Percentiles rank a stretch among this genome's conserved stretches.
Conservation (phyloP, 2,113 vertebrate genomes). For the Chaenogobius annularis region DNA sequence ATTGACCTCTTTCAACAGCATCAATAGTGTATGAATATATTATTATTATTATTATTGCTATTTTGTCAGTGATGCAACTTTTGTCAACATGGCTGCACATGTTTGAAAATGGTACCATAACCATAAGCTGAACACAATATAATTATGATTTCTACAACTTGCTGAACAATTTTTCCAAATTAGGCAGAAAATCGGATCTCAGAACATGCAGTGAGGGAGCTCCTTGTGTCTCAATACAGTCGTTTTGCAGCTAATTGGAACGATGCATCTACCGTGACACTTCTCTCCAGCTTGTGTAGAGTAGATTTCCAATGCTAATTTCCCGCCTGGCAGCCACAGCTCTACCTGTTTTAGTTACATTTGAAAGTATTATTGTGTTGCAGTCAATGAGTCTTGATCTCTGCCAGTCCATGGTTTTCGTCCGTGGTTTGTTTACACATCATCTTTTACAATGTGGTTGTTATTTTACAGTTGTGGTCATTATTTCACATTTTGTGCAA, state of each 20-base stretch:
- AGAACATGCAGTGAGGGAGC: slow-evolving; percentile 4
- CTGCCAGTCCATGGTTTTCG: slow-evolving; percentile 1
- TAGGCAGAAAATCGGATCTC: neutral
- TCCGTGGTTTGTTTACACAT: neutral
- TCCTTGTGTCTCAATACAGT: slow-evolving; percentile 16
- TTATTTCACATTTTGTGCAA: neutral
- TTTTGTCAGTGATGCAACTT: too few relatives aligned
- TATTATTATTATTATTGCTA: too few relatives aligned
- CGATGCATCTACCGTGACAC: slow-evolving; percentile 33
- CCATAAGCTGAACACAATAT: neutral
- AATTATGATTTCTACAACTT: slow-evolving; percentile 13
- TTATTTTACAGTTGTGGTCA: neutral
- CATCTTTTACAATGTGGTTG: neutral
- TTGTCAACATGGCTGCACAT: too few relatives aligned
- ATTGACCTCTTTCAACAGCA: too few relatives aligned
- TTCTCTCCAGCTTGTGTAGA: slow-evolving; percentile 36
- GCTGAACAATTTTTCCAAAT: slow-evolving; percentile 10
- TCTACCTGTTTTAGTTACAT: slow-evolving; percentile 1
- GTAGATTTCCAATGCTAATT: slow-evolving; percentile 37
- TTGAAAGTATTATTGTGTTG: neutral
- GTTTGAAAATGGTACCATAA: neutral
- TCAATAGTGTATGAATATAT: too few relatives aligned
- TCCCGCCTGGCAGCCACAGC: slow-evolving; percentile 1
- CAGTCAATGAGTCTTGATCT: neutral
- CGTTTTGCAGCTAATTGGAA: slow-evolving; percentile 42